Conservation (phyloP, 2,113 vertebrate species). For the Ovis canadensis region DNA sequence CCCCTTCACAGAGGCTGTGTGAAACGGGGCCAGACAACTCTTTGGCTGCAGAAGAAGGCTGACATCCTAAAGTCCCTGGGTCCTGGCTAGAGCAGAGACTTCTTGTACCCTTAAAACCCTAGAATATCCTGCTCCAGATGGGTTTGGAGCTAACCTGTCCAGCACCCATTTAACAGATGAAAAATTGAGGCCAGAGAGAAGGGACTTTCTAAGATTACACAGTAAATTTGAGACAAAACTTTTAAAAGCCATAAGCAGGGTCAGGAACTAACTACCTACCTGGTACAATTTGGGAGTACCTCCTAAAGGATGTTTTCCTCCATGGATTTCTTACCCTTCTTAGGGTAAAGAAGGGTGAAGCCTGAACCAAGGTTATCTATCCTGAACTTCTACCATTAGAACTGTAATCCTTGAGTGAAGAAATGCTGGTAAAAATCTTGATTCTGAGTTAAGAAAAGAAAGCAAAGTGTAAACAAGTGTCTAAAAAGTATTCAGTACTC, state of each 20-base stretch:
- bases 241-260: neutral
- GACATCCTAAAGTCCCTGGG: too few relatives aligned
- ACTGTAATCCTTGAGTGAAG: neutral
- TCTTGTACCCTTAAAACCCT: neutral
- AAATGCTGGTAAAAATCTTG: neutral
- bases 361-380: neutral
- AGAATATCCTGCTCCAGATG: neutral
- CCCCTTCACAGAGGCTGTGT: neutral
- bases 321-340: neutral
- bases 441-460: neutral
- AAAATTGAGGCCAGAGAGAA: neutral
- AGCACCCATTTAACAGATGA: neutral
- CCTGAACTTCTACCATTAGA: neutral
- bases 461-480: neutral
- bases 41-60: neutral
- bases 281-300: too few relatives aligned
- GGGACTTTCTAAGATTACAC: neutral
- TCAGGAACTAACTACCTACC: neutral
- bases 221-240: neutral
- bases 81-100: fast-evolving
- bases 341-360: neutral
- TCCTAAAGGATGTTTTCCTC: neutral
- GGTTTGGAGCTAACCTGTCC: neutral
- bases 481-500: neutral
- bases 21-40: neutral